Base-by-base conservation (phyloP, 1,140 invertebrate genomes). In the Geopemphigus sp. region DNA sequence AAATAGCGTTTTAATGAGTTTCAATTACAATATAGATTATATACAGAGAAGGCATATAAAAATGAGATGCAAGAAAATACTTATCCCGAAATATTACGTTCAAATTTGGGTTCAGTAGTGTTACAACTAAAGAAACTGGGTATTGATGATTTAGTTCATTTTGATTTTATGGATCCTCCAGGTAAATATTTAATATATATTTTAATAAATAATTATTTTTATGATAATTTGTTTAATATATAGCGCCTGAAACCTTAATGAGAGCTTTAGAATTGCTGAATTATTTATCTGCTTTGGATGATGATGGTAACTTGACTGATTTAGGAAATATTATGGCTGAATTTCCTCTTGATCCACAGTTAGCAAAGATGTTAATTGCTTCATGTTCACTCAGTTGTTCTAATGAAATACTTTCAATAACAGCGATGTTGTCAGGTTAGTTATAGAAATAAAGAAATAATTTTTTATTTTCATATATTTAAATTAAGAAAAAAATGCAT, bases 81-180 rank as follows among this genome's bases (percentile, higher is more conserved):
- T 1, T 99, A 99, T 86, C 97, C 98, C 0, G 98, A 99, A 88
- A 99, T 99, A 87, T 88, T 99, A 81, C 87, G 96, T 83, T 98
- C 96, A 32, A 99, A 99, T 90, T 89, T 98, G 83, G 96, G 96
- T 5, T 94, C 96, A 81, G 97, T 99, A 81, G 98, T 99, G 63
- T 86, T 99, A 80, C 98, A 99, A 87, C 87, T 99, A 83, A 99
- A 99, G 86, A 99, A 99, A 88, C 89, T 99, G 54, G 98, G 98
- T 82, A 99, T 99, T 83, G 97, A 99, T 85, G 98, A 99, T 88
- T 87, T 99, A 83, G 98, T 99, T 53, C 98, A 99, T 86, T 99
- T 99, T 87, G 98, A 99, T 87, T 99, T 99, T 86, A 99, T 99
- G 98, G 98, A 99, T 88, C 98, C 98, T 22, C 98, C 98, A 29